These are phyloP conservation scores for Heliconius eleuchia DNA, from an alignment of 1,140 invertebrate genomes.

Conservation along the genomic window DNA sequence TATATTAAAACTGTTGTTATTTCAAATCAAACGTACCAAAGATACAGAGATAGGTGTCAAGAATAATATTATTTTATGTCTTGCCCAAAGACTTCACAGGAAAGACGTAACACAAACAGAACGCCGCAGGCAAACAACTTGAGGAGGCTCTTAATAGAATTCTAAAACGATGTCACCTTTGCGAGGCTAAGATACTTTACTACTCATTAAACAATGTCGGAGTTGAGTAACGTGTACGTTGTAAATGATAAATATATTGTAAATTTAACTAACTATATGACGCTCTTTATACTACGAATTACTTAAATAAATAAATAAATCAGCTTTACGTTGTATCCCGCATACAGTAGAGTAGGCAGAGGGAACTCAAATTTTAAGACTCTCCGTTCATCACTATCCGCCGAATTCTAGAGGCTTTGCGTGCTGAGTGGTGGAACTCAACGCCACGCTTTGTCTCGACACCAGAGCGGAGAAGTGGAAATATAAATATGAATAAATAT, in stretches of 20 bases:
- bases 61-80: neutral
- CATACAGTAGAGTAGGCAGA: no score
- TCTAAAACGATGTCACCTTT: conserved; percentile 57
- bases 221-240: neutral
- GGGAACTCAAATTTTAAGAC: no score
- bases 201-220: neutral
- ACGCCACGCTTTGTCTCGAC: no score
- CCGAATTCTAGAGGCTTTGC: no score
- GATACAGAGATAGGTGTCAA: neutral
- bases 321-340: no score
- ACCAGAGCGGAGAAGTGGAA: no score
- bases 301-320: no score
- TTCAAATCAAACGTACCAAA: neutral
- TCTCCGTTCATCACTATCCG: no score
- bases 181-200: neutral
- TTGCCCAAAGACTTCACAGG: conserved; percentile 27
- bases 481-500: no score
- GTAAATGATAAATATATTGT: conserved; percentile 1
- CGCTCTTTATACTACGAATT: no score
- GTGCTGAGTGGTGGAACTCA: no score
- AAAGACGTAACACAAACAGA: conserved; percentile 68
- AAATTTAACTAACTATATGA: neutral
- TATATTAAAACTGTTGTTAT: no score
- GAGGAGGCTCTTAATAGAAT: conserved; percentile 70
- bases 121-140: conserved; percentile 60